These are phyloP conservation scores for Calidris pygmaea DNA, from an alignment of 2,113 vertebrate species.

Conservation along the genomic window DNA sequence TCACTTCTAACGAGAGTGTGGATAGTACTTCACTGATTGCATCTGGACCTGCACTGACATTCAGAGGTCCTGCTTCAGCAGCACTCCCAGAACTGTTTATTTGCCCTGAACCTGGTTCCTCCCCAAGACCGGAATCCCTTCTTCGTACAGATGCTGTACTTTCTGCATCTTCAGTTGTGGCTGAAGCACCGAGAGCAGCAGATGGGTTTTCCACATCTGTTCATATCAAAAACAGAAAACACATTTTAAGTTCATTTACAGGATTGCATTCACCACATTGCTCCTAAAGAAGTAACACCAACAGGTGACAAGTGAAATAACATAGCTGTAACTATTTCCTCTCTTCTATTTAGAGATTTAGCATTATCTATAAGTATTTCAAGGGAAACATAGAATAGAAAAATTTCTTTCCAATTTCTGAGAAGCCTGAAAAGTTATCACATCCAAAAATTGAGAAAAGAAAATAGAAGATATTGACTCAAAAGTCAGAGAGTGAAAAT, in stretches of 20 bases:
- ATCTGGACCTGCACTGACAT: constrained; percentile 83
- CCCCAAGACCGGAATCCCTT: constrained; percentile 84
- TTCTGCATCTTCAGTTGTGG: constrained; percentile 67
- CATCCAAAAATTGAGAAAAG: not conserved
- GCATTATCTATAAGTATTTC: not conserved
- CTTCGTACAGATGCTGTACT: constrained; percentile 73
- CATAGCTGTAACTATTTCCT: not conserved
- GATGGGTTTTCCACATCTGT: constrained; percentile 52
- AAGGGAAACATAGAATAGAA: not conserved
- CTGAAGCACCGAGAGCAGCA: not conserved
- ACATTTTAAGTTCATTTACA: not conserved
- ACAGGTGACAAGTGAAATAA: not conserved
- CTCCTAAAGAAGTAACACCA: not conserved
- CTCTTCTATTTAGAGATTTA: not conserved
- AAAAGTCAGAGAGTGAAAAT: not conserved
- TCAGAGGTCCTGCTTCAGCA: constrained; percentile 11
- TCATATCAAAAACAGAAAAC: not conserved
- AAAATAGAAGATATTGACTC: not conserved
- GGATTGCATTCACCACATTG: not conserved
- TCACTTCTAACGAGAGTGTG: constrained; percentile 91
- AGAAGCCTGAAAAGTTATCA: not conserved
- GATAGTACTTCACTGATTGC: constrained; percentile 90
- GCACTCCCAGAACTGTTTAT: constrained; percentile 2
- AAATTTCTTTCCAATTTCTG: not conserved
- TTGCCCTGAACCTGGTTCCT: constrained; percentile 76